Percentiles rank a stretch among this genome's conserved stretches.
These are phyloP conservation scores for Timema cristinae DNA, from an alignment of 2,888 invertebrate species.

Conservation along the genomic window DNA sequence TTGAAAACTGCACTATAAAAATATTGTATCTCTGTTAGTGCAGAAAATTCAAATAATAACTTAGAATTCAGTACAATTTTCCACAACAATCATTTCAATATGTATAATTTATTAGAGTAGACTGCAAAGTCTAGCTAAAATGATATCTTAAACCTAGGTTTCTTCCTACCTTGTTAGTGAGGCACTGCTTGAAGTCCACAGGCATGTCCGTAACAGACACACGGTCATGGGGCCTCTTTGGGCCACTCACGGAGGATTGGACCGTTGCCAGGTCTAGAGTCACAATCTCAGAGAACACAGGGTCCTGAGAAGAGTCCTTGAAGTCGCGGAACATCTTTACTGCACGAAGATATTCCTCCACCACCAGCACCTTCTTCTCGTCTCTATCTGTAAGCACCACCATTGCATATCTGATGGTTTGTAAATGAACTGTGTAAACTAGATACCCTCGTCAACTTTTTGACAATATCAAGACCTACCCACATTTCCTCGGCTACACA, in stretches of 20 bases:
- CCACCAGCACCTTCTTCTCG: conserved; percentile 67
- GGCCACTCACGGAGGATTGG: conserved; percentile 93
- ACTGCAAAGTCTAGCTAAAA: not conserved
- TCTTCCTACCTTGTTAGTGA: conserved; percentile 76
- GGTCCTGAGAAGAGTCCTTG: conserved; percentile 68
- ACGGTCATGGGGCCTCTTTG: conserved; percentile 94
- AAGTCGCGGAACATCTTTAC: conserved; percentile 84
- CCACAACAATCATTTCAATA: not conserved
- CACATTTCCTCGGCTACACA: no score
- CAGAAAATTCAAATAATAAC: no score
- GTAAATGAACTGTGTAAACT: no score
- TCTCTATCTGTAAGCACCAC: conserved; percentile 61
- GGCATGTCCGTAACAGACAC: conserved; percentile 90
- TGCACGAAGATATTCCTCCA: conserved; percentile 76
- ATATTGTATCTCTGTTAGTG: no score
- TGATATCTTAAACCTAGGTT: not conserved
- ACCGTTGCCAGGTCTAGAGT: conserved; percentile 83
- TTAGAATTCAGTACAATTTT: no score
- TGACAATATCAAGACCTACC: no score
- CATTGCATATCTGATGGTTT: no score
- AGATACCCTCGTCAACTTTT: no score
- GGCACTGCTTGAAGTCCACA: conserved; percentile 77
- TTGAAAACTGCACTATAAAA: no score
- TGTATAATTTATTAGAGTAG: not conserved
- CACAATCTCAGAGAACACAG: conserved; percentile 69